phyloP scores from a whole-genome alignment of 1,140 invertebrate species.

The Eueides isabella region DNA sequence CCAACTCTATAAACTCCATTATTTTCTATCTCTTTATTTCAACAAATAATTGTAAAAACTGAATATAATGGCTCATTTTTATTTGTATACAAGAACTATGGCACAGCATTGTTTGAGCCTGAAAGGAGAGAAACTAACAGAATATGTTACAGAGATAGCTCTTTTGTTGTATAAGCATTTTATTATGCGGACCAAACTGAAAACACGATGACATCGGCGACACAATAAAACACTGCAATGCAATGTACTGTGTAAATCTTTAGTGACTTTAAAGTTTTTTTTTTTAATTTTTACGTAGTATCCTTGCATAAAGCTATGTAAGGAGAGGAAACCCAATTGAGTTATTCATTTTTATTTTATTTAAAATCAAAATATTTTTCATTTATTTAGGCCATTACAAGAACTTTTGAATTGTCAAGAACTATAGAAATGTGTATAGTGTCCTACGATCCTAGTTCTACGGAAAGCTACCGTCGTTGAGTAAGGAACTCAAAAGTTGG shows the following conservation, averaged over 20 bases:
- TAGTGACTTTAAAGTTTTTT: neutral
- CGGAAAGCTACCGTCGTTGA: too few relatives aligned
- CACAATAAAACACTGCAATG: conserved; percentile 4
- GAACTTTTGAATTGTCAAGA: too few relatives aligned
- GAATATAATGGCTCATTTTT: neutral
- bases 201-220: conserved; percentile 3
- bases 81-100: neutral
- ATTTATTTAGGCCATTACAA: too few relatives aligned
- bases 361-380: too few relatives aligned
- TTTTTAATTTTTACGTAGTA: too few relatives aligned
- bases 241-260: neutral
- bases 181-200: conserved; percentile 18
- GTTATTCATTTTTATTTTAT: too few relatives aligned
- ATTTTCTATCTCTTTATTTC: neutral
- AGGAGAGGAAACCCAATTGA: too few relatives aligned
- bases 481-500: too few relatives aligned
- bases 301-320: too few relatives aligned
- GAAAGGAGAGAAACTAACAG: conserved; percentile 1
- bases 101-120: neutral
- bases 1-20: too few relatives aligned
- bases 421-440: too few relatives aligned
- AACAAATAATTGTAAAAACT: neutral
- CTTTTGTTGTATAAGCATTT: conserved; percentile 8
- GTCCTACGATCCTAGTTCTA: too few relatives aligned
- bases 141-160: conserved; percentile 2